Percentiles rank a stretch among this genome's conserved stretches.
Evolutionary conservation across 2,888 invertebrate genomes (phyloP).

Genomic region (Ernsta delagoae): DNA sequence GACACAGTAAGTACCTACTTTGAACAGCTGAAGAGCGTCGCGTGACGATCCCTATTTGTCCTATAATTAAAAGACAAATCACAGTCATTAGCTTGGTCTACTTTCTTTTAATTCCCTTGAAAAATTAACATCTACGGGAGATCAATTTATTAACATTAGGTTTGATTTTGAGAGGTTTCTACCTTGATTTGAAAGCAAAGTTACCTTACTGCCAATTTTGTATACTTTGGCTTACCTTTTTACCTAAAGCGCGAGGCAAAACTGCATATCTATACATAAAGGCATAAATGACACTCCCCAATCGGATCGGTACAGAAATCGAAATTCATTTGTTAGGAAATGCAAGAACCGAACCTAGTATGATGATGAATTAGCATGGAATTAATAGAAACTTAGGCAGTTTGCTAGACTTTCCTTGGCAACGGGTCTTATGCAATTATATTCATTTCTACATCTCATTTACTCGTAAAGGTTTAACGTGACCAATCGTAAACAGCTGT

Average conservation of each 20-base stretch:
- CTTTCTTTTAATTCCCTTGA: constrained; percentile 54
- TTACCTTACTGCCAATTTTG: not conserved
- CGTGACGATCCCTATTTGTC: constrained; percentile 70
- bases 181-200: not conserved
- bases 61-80: constrained; percentile 75
- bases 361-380: not conserved
- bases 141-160: constrained; percentile 23
- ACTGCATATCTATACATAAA: too few species aligned
- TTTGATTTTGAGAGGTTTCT: constrained; percentile 3
- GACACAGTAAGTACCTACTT: constrained; percentile 56
- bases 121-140: constrained; percentile 25
- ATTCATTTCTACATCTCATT: constrained; percentile 15
- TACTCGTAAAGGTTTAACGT: constrained; percentile 14
- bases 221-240: too few species aligned
- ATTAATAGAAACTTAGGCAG: not conserved
- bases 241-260: too few species aligned
- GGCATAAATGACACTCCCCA: too few species aligned
- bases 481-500: constrained; percentile 29
- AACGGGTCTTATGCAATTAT: constrained; percentile 16
- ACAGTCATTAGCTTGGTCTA: constrained; percentile 67
- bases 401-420: not conserved
- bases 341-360: too few species aligned
- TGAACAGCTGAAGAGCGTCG: constrained; percentile 56
- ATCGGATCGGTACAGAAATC: too few species aligned
- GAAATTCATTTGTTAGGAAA: too few species aligned